Evolutionary conservation across 2,113 vertebrate genomes (phyloP), one percentile per base, ranked within the genome.

Genomic region (Sceloporus undulatus): DNA sequence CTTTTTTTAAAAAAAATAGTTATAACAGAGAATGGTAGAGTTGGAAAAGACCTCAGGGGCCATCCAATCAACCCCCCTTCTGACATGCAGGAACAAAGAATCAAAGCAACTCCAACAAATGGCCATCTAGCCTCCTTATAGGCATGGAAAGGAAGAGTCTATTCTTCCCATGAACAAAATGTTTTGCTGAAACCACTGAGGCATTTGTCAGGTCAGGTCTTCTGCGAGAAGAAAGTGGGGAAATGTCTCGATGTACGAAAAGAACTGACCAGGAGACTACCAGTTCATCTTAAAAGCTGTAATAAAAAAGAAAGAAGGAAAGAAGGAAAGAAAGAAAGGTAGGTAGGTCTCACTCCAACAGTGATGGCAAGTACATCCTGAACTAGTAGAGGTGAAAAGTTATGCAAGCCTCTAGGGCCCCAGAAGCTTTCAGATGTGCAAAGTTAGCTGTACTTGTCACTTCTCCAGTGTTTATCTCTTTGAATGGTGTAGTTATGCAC

Each of bases 381-480:
- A 29, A 59, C 27, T 1, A 2, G 9, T 40, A 80, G 9, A 11
- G 0, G 54, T 76, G 0, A 0, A 9, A 56, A 92, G 34, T 79
- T 2, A 0, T 19, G 79, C 14, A 54, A 86, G 90, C 2, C 74
- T 40, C 70, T 27, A 90, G 29, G 10, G 56, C 84, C 89, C 29
- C 80, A 40, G 75, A 89, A 89, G 42, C 4, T 79, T 74, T 21
- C 5, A 82, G 13, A 74, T 71, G 66, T 87, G 85, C 85, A 80
- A 3, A 1, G 78, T 59, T 81, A 81, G 52, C 78, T 87, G 78
- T 87, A 73, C 85, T 81, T 87, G 85, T 81, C 78, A 87, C 52
- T 87, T 38, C 52, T 81, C 38, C 52, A 62, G 59, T 56, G 48
- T 38, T 80, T 86, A 73, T 59, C 77, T 34, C 25, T 87, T 80